Evolutionary conservation across 2,888 invertebrate genomes (phyloP).

Genomic region (Drosophila meridiana): DNA sequence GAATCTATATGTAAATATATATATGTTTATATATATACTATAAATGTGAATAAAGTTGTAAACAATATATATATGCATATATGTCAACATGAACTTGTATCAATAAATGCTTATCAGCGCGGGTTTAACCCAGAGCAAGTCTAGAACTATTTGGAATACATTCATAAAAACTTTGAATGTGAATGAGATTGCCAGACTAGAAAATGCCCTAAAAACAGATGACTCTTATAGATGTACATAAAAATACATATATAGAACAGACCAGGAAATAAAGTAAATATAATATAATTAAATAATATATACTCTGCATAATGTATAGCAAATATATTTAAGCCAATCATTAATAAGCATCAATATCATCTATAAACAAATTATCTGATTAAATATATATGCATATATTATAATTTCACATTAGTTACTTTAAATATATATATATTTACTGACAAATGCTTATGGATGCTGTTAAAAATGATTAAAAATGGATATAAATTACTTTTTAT

Average conservation of each 20-base stretch:
- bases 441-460: no score
- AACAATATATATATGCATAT: neutral
- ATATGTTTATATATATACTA: neutral
- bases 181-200: neutral
- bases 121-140: constrained; percentile 24
- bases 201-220: neutral
- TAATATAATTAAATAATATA: neutral
- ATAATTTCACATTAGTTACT: no score
- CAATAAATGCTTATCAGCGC: constrained; percentile 48
- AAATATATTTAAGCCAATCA: neutral
- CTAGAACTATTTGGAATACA: neutral
- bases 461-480: no score
- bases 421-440: no score
- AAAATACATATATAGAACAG: neutral
- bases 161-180: neutral
- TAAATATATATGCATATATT: no score
- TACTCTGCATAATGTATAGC: neutral
- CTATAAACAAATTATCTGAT: no score
- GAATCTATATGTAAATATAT: neutral
- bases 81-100: neutral
- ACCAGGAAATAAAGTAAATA: neutral
- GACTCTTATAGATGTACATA: neutral
- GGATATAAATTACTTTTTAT: no score
- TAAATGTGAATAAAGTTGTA: neutral
- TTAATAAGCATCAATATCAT: neutral